Base-by-base conservation (phyloP, 2,113 vertebrate genomes). In the Solea solea region DNA sequence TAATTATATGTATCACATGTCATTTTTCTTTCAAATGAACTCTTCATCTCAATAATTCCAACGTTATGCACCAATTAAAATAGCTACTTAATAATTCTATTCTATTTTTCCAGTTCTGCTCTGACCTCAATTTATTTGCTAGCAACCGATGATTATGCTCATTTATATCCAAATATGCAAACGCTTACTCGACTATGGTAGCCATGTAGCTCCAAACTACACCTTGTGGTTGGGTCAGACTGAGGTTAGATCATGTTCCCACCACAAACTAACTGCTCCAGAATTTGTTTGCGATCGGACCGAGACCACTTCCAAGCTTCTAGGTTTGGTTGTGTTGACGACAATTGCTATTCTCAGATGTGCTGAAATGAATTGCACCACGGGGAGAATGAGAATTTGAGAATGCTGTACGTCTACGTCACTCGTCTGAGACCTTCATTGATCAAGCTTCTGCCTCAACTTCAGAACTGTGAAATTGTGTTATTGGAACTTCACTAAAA, bases 201-300 rank as follows among this genome's bases (percentile, higher is more conserved):
- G 39, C 8, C 13, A 8, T 44, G 42, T 21, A 69, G 48, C 34
- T 46, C 21, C 25, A 12, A 40, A 50, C 25, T 27, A 12, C 45
- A 51, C 58, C 64, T 62, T 60, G 39, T 46, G 27, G 6, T 34
- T 39, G 40, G 40, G 51, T 72, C 61, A 64, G 41, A 60, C 3
- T 6, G 3, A 65, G 39, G 49, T 51, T 7, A 1, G 8, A 39
- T 69, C 42, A 8, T 53, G 14, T 61, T 69, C 16, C 21, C 34
- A 27, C 51, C 52, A 16, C 65, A 63, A 51, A 64, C 8, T 3
- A 72, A 28, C 27, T 13, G 14, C 54, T 55, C 4, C 27, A 50
- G 15, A 45, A 14, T 51, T 44, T 16, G 5, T 40, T 15, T 11
- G 12, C 7, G 13, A 55, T 51, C 15, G 27, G 10, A 40, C 27